phyloP scores from a whole-genome alignment of 2,797 vertebrate species.

The Anas georgica region DNA sequence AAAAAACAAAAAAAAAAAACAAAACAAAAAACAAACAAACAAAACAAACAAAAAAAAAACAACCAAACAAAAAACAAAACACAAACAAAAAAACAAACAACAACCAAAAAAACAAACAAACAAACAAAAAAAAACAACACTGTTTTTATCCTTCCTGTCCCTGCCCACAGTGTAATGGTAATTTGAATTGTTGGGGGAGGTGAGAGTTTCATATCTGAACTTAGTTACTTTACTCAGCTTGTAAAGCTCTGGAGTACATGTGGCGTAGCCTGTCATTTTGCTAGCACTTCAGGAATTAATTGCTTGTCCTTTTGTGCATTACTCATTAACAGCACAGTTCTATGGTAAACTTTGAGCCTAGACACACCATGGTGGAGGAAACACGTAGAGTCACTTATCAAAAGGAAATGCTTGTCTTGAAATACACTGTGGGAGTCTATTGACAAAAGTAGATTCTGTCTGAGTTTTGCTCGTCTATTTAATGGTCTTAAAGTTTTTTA shows the following conservation, averaged over 20 bases:
- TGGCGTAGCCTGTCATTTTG: neutral
- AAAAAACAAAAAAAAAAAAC: neutral
- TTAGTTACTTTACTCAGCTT: neutral
- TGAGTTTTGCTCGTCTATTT: neutral
- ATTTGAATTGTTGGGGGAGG: neutral
- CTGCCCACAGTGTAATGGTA: neutral
- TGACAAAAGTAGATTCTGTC: neutral
- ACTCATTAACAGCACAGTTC: neutral
- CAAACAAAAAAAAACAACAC: neutral
- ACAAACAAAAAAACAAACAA: neutral
- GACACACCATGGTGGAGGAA: neutral
- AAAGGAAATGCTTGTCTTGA: neutral
- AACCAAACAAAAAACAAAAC: neutral
- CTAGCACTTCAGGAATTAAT: neutral
- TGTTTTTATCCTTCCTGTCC: neutral
- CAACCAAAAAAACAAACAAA: neutral
- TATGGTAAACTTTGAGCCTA: neutral
- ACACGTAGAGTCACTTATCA: neutral
- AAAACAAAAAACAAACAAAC: neutral
- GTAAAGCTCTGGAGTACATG: rapidly evolving
- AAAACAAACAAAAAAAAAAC: neutral
- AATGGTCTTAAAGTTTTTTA: neutral
- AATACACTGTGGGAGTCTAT: neutral
- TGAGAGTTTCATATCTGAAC: neutral
- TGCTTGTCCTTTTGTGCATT: neutral